Evolutionary conservation across 2,888 invertebrate species (phyloP).

Genomic region (Coenonympha glycerion): DNA sequence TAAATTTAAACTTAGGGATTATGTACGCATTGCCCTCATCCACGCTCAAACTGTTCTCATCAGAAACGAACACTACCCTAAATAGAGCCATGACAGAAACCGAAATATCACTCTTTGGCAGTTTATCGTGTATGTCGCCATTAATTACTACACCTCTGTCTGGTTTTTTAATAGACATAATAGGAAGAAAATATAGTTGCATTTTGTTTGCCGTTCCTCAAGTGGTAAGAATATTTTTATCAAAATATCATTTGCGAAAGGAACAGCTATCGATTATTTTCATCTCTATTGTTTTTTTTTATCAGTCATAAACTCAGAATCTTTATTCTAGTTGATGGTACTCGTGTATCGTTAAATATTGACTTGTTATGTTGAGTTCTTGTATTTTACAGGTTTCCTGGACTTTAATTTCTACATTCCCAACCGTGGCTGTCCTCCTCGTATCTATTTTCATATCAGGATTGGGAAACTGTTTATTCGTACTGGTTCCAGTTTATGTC

Average conservation of each 20-base stretch:
- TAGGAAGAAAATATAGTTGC: conserved; percentile 38
- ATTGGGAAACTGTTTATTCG: conserved; percentile 40
- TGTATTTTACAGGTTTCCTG: conserved; percentile 49
- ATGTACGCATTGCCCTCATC: conserved; percentile 56
- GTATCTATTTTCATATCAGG: conserved; percentile 49
- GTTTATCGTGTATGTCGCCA: conserved; percentile 39
- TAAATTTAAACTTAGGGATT: conserved; percentile 44
- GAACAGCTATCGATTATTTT: too few relatives aligned
- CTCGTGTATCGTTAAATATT: too few relatives aligned
- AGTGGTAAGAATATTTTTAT: conserved; percentile 28
- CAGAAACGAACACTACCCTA: conserved; percentile 38
- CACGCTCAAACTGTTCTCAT: conserved; percentile 45
- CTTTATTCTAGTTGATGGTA: too few relatives aligned
- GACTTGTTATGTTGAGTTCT: too few relatives aligned
- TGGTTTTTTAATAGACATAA: conserved; percentile 40
- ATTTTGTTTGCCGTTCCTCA: conserved; percentile 32
- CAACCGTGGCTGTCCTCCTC: conserved; percentile 45
- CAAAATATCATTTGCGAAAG: too few relatives aligned
- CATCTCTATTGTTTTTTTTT: too few relatives aligned
- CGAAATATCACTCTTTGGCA: conserved; percentile 42
- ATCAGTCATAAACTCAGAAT: too few relatives aligned
- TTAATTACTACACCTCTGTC: conserved; percentile 37
- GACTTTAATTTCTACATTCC: conserved; percentile 41
- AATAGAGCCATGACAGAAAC: conserved; percentile 38
- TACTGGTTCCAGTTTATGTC: conserved; percentile 41